Evolutionary conservation across 2,888 invertebrate species (phyloP), one percentile per base, ranked within the genome.

Genomic region (Orthonychiurus folsomi): DNA sequence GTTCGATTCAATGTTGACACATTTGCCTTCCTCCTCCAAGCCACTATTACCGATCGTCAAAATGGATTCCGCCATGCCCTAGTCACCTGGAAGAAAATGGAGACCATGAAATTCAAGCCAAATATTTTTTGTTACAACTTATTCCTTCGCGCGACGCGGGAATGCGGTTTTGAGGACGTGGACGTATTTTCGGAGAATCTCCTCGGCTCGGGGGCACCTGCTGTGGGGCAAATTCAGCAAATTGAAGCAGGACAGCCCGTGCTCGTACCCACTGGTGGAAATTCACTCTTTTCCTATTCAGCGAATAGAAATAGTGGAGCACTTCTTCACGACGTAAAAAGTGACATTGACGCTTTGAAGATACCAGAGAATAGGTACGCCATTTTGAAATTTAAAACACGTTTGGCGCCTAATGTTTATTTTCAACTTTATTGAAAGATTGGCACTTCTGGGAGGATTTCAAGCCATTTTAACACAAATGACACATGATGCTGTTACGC

Each of bases 31-130:
- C 78, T 95, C 23, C 77, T 96, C 2, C 89, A 90, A 76, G 89
- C 89, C 2, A 91, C 93, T 74, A 86, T 91, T 61, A 80, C 85
- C 23, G 86, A 95, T 75, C 84, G 83, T 75, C 79, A 86, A 59
- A 83, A 84, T 71, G 95, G 96, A 0, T 86, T 94, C 73, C 81
- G 86, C 67, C 86, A 90, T 80, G 87, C 88, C 23, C 77, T 95
- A 1, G 76, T 87, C 62, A 77, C 91, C n/a, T 94, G 93, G 93
- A 84, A 88, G 59, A 86, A 88, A 80, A 86, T 94, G 85, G 76
- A 84, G 27, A 78, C 80, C 54, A 79, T 81, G 73, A 81, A 79
- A 55, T 80, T 92, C 52, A 79, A 77, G 54, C 92, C 93, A 0
- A 83, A 83, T 74, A 77, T 87, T 62, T 85, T 81, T 73, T 84